These are phyloP conservation scores for Tinea semifulvella DNA, from an alignment of 2,888 invertebrate genomes.

Conservation along the genomic window DNA sequence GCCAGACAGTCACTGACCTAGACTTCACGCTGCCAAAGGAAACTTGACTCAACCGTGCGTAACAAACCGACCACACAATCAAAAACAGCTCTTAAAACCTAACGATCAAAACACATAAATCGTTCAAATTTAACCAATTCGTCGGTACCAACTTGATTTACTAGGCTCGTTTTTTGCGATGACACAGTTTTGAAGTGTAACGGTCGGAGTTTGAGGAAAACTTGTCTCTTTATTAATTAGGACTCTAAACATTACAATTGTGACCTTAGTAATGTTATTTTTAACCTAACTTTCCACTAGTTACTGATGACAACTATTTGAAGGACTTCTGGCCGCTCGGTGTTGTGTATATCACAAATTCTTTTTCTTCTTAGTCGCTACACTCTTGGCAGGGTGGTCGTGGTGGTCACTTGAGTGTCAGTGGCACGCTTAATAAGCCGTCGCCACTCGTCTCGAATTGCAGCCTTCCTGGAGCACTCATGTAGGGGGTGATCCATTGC, in stretches of 20 bases:
- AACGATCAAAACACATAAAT: neutral
- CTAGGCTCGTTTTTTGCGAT: slow-evolving; percentile 12
- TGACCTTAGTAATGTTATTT: too few relatives aligned
- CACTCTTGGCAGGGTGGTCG: too few relatives aligned
- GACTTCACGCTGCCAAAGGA: slow-evolving; percentile 29
- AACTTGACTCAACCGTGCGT: slow-evolving; percentile 35
- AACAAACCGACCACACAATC: slow-evolving; percentile 26
- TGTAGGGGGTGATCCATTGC: too few relatives aligned
- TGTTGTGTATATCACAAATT: too few relatives aligned
- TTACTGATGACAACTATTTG: too few relatives aligned
- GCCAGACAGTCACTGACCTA: slow-evolving; percentile 36
- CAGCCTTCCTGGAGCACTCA: too few relatives aligned
- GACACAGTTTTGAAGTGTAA: slow-evolving; percentile 17
- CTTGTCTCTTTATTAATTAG: slow-evolving; percentile 13
- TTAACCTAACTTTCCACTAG: too few relatives aligned
- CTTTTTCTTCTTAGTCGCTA: too few relatives aligned
- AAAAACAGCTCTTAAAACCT: slow-evolving; percentile 1
- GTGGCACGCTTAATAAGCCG: too few relatives aligned
- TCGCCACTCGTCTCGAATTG: too few relatives aligned
- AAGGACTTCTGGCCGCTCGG: too few relatives aligned
- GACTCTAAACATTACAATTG: neutral
- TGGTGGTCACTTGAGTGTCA: too few relatives aligned
- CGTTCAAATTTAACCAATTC: neutral
- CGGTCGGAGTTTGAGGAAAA: slow-evolving; percentile 28
- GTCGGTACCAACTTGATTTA: slow-evolving; percentile 8